Percentiles rank a stretch among this genome's conserved stretches.
These are phyloP conservation scores for Augiades crinisus DNA, from an alignment of 2,888 invertebrate species.

Conservation along the genomic window DNA sequence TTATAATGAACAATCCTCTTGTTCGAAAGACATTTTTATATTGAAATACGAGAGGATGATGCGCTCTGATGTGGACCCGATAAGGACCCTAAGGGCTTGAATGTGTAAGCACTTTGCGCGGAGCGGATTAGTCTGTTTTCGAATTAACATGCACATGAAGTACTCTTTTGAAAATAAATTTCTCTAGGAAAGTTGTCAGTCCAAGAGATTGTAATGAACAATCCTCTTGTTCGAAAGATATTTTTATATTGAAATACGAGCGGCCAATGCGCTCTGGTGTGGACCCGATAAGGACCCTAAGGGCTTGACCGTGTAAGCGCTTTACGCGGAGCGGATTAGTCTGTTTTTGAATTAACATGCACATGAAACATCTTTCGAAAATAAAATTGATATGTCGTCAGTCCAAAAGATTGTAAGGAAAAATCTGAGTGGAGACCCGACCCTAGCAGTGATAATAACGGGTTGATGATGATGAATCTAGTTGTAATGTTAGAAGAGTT, in stretches of 20 bases:
- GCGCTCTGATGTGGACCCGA: slow-evolving; percentile 22
- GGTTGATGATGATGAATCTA: no score
- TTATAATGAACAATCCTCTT: no score
- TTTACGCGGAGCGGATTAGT: background rate
- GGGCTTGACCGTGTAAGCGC: slow-evolving; percentile 12
- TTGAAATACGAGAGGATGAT: slow-evolving; percentile 23
- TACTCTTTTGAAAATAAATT: background rate
- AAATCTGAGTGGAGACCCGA: no score
- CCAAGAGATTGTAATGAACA: no score
- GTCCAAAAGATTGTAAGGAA: no score
- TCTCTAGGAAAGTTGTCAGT: no score
- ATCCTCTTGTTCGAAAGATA: no score
- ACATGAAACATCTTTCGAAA: background rate
- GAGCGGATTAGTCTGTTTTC: background rate
- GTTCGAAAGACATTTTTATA: slow-evolving; percentile 27
- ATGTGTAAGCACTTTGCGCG: background rate
- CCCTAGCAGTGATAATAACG: no score
- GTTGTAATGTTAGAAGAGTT: no score
- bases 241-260: slow-evolving; percentile 27
- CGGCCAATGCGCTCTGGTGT: slow-evolving; percentile 22
- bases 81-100: slow-evolving; percentile 19
- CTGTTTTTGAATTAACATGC: background rate
- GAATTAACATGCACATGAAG: background rate
- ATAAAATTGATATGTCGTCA: no score
- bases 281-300: slow-evolving; percentile 17